These are phyloP conservation scores for Ctenochaetus hawaiiensis DNA, from an alignment of 2,797 vertebrate species.

Conservation along the genomic window DNA sequence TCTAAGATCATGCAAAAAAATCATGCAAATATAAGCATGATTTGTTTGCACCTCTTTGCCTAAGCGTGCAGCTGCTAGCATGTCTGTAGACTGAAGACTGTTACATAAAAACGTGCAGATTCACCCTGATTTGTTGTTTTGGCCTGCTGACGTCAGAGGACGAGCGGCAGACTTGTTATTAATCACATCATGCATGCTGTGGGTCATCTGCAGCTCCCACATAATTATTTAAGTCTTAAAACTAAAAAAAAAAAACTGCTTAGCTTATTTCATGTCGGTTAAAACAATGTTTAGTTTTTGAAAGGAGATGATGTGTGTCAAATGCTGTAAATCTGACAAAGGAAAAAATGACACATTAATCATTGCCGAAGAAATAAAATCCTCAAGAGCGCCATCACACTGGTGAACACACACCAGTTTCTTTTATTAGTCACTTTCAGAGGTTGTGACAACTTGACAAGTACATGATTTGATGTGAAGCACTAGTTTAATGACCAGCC, in stretches of 20 bases:
- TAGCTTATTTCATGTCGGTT: not conserved
- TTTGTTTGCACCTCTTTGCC: no score
- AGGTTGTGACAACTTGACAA: no score
- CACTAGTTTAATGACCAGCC: not conserved
- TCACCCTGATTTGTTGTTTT: not conserved
- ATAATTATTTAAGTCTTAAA: not conserved
- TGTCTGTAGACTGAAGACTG: not conserved
- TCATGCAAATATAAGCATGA: no score
- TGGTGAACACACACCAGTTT: not conserved
- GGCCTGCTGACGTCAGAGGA: not conserved
- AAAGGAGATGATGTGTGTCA: not conserved
- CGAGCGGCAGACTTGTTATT: not conserved
- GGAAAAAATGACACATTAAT: slow-evolving; percentile 21
- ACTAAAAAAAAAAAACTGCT: not conserved
- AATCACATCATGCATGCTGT: not conserved
- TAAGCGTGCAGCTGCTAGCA: no score
- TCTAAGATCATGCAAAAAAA: no score
- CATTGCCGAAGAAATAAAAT: slow-evolving; percentile 18
- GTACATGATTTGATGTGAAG: no score
- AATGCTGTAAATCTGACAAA: slow-evolving; percentile 4
- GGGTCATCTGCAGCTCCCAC: not conserved
- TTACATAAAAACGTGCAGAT: not conserved
- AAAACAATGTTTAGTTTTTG: slow-evolving; percentile 9
- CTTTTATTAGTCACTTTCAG: not conserved
- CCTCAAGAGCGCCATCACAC: slow-evolving; percentile 2